Base-by-base conservation (phyloP, 2,888 invertebrate species). In the Eupithecia vulgata region DNA sequence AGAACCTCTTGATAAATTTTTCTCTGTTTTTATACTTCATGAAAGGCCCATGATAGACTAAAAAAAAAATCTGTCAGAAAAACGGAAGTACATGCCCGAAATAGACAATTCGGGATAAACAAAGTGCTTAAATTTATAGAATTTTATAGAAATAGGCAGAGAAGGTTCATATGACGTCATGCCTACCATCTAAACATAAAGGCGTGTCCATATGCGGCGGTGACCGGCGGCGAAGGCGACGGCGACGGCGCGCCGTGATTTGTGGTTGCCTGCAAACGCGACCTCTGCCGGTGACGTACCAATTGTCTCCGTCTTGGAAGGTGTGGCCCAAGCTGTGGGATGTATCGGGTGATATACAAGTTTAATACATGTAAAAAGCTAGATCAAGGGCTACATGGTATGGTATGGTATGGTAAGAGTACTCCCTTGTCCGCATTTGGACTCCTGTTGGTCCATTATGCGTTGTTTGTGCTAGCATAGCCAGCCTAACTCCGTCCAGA, bases 221-320 rank as follows among this genome's bases (percentile, higher is more conserved):
- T 84, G 82, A 74, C 79, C 81, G 87, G 84, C 88, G 66, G n/a
- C 45, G 45, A 61, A 87, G 85, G 83, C 83, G 80, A 17, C 45
- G 45, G 48, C 48, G 48, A 48, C 48, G 48, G 83, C 83, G 80
- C 81, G 79, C 71, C 76, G 74, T 92, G 93, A 93, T 92, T 92
- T 93, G 93, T 92, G 93, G 93, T 90, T 85, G 86, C 87, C 87
- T 86, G 87, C 85, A 82, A 21, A 57, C 84, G 85, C 86, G 87
- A 85, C 90, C 91, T 88, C 92, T 93, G 93, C 84, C 86, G 86
- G 87, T 93, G 94, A 94, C 93, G 91, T 88, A 89, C 89, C 93
- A 89, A 94, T 93, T 93, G 93, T 93, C 93, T 93, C 88, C 90
- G 87, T 86, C 91, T 92, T 90, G 79, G 81, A 73, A 2, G 65